Percentiles rank a stretch among this genome's conserved stretches.
phyloP scores from a whole-genome alignment of 2,888 invertebrate genomes.

The Platycheirus rosarum region DNA sequence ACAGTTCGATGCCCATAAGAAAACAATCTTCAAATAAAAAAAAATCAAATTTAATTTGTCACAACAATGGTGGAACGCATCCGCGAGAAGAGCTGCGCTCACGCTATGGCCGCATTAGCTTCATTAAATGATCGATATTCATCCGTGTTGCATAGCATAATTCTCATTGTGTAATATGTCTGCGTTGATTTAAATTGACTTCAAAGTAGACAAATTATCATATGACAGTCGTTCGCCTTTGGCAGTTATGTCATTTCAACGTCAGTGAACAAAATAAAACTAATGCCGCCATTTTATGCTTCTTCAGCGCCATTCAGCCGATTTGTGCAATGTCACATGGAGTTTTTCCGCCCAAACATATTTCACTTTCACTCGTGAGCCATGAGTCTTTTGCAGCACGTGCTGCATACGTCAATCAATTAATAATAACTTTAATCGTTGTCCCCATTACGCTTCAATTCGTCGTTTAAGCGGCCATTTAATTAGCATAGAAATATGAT shows the following conservation, averaged over 20 bases:
- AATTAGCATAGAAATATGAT: constrained; percentile 57
- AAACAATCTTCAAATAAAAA: neutral
- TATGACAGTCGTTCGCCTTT: neutral
- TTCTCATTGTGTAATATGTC: constrained; percentile 13
- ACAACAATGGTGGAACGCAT: neutral
- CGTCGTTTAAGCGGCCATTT: constrained; percentile 28
- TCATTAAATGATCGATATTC: neutral
- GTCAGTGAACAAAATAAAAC: constrained; percentile 16
- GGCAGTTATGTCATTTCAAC: neutral
- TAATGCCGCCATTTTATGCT: neutral
- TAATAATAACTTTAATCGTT: constrained; percentile 49
- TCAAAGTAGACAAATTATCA: neutral
- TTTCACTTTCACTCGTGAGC: constrained; percentile 29
- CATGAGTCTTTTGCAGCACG: constrained; percentile 29
- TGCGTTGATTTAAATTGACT: neutral
- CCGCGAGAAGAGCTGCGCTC: no score
- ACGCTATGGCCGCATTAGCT: neutral
- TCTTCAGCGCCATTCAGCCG: neutral
- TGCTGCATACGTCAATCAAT: constrained; percentile 43
- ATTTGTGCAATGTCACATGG: neutral
- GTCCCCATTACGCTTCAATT: constrained; percentile 38
- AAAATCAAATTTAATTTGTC: neutral
- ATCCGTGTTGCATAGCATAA: neutral
- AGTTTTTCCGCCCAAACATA: constrained; percentile 14
- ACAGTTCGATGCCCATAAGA: constrained; percentile 14